phyloP scores from a whole-genome alignment of 2,797 vertebrate species.

The Sciurus carolinensis region DNA sequence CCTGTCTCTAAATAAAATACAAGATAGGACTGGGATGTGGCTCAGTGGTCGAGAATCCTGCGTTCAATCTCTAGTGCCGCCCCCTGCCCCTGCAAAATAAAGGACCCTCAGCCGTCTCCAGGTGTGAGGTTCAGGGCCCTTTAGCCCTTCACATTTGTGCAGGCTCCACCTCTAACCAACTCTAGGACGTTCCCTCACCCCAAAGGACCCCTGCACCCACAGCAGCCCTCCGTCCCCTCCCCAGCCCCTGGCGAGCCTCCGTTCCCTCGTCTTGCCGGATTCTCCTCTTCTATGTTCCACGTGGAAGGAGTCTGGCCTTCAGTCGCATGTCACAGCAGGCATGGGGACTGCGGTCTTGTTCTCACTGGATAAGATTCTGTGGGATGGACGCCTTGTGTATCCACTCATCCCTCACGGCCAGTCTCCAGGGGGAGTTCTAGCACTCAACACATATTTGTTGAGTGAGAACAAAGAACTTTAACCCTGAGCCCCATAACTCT shows the following conservation, averaged over 20 bases:
- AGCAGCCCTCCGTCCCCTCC: too few relatives aligned
- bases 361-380: accelerated
- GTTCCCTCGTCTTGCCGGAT: neutral
- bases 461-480: neutral
- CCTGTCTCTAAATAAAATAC: too few relatives aligned
- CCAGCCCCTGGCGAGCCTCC: accelerated
- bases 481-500: accelerated
- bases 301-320: neutral
- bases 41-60: too few relatives aligned
- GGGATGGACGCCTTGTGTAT: accelerated
- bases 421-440: neutral
- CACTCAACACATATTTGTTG: neutral
- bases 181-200: too few relatives aligned
- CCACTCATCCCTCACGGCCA: accelerated
- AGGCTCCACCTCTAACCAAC: accelerated
- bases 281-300: accelerated
- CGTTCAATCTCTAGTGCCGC: too few relatives aligned
- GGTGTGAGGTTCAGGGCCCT: neutral
- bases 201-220: accelerated
- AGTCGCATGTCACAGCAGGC: accelerated
- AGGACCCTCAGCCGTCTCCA: neutral
- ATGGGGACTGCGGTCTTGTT: accelerated
- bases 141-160: neutral
- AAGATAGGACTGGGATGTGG: too few relatives aligned
- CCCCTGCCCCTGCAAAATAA: too few relatives aligned